Evolutionary conservation across 2,113 vertebrate species (phyloP), one percentile per base, ranked within the genome.

Genomic region (Osmerus mordax): DNA sequence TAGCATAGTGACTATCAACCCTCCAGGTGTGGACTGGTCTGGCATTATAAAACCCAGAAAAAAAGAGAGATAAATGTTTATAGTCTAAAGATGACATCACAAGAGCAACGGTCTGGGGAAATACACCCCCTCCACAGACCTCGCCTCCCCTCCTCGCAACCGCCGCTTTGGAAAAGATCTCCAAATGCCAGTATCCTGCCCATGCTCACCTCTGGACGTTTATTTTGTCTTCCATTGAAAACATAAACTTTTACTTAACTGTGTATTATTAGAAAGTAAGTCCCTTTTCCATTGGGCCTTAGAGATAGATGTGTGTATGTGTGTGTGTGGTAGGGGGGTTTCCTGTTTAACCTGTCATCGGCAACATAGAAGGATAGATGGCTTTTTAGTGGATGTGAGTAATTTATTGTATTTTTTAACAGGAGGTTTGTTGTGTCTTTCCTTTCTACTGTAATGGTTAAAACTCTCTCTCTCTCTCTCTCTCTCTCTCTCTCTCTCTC

Each of bases 191-290:
- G 76, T 51, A 67, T 81, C 71, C 78, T 52, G 12, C 69, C 65
- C 72, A 77, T 83, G 77, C 89, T 86, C 83, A 73, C 72, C 68
- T 41, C 75, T 76, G 73, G 77, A 77, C 78, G 86, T 89, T 92
- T 91, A 91, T 92, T 91, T 91, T 76, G 85, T 80, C 72, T 87
- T 75, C 71, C 2, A 53, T 72, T 90, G 79, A 88, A 81, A 87
- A 90, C 76, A 90, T 89, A 89, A 91, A 92, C 90, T 87, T 83
- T 87, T 84, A 84, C 81, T 88, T 87, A 88, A 78, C 79, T 72
- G 71, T 77, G 79, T 86, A 85, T 87, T 88, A 81, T 89, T 89
- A 85, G 83, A 87, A 74, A 75, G 67, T 84, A 78, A 84, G 75
- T 59, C 63, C 75, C 87, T 85, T 78, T 84, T 62, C 60, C 70